Base-by-base conservation (phyloP, 92 coral and sea anemone species). In the Nematostella vectensis region DNA sequence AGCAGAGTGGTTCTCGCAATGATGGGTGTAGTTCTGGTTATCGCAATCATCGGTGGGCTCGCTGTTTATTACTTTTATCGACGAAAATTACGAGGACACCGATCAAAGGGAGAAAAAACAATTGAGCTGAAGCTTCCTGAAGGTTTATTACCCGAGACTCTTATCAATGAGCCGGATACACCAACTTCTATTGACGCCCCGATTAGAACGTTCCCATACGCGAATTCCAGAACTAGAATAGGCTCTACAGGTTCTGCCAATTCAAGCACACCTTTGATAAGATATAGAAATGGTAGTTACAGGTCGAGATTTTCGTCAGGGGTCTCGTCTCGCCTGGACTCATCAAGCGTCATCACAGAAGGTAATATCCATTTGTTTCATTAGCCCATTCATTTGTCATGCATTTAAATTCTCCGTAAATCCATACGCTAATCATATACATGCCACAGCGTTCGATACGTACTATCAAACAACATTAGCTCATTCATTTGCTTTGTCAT, bases 261-360 rank as follows among this genome's bases (percentile, higher is more conserved):
- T 50, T 93, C 99, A 11, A 66, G 87, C 1, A 55, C 95, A 25
- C 96, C 99, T 3, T 54, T 86, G 65, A 54, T 91, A 50, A 79
- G 79, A 62, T 75, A 74, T 54, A 67, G 98, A 38, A 73, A 69
- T 68, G 95, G 89, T 16, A 93, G 99, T 67, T 77, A 82, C 47
- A 80, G 99, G 26, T 82, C 96, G 8, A 76, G 99, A 33, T 61
- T 93, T 27, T 84, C 99, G 0, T 93, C 99, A 9, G 87, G 83
- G 1, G 81, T 83, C 3, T 79, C 89, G 18, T 66, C 96, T 21
- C 71, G 95, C 68, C 50, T 93, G 49, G 96, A 93, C 65, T 89
- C 97, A n/a, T 1, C 40, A 6, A 45, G 23, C 18, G 81, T 74
- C 55, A 77, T 93, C 21, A 80, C 87, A 26, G 99, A 93, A 82